Conservation (phyloP, 2,888 invertebrate species). For the Calliphora vomitoria region DNA sequence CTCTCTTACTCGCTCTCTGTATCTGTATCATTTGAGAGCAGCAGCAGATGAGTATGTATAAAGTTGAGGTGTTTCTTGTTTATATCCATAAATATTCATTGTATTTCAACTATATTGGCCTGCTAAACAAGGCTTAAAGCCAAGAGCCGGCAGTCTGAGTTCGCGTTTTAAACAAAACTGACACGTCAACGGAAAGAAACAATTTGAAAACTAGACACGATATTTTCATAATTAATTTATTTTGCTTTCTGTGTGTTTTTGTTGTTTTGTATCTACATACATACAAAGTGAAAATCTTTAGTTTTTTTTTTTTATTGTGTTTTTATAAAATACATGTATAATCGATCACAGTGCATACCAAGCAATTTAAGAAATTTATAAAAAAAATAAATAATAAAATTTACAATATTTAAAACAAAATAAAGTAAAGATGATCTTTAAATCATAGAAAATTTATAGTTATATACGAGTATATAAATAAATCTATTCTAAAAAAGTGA, state of each 20-base stretch:
- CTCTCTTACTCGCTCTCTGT: background rate
- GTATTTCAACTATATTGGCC: constrained; percentile 44
- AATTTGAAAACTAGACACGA: constrained; percentile 51
- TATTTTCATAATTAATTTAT: constrained; percentile 20
- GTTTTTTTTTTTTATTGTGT: background rate
- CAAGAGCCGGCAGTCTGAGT: constrained; percentile 79
- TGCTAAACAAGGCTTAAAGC: constrained; percentile 74
- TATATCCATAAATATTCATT: background rate
- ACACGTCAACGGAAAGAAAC: constrained; percentile 81
- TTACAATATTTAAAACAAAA: background rate
- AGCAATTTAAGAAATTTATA: constrained; percentile 10
- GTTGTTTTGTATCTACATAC: constrained; percentile 20
- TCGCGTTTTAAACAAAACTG: constrained; percentile 82
- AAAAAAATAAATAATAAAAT: background rate
- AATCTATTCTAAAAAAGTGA: constrained; percentile 10
- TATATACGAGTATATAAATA: background rate
- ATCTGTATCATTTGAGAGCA: background rate
- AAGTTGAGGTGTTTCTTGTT: constrained; percentile 15
- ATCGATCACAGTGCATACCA: constrained; percentile 32
- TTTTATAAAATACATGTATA: background rate
- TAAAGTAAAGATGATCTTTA: background rate
- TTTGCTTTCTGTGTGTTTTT: constrained; percentile 8
- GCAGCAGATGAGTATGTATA: background rate
- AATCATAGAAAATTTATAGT: background rate
- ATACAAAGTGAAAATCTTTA: constrained; percentile 62